Evolutionary conservation across 2,888 invertebrate species (phyloP), one percentile per base, ranked within the genome.

Genomic region (Lasioglossum calceatum): DNA sequence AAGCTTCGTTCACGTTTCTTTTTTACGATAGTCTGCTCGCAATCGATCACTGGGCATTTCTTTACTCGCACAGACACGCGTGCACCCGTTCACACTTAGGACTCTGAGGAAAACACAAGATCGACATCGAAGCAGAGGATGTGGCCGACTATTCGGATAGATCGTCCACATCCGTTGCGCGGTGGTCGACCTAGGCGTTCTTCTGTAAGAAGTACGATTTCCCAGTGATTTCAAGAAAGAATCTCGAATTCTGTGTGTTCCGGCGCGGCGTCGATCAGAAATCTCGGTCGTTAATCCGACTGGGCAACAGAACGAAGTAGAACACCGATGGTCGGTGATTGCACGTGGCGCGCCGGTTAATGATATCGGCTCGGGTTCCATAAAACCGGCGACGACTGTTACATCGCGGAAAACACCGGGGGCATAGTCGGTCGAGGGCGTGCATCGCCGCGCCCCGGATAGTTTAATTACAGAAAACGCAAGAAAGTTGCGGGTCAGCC

Each of bases 381-480:
- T 39, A 61, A 44, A 76, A 61, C 76, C 44, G 27, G 4, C 61
- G 16, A 32, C 27, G 44, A 44, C 19, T 61, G 27, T 14, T 12
- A 1, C 27, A 27, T 12, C 58, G n/a, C 32, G 67, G 67, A 36
- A 19, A 67, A 36, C 19, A 67, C 67, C 32, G 67, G 36, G 16
- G 67, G 36, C 67, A 32, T 7, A 1, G 67, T 2, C 67, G 27
- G 16, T 44, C 12, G 36, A 14, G 27, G 32, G 44, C 14, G 7
- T 14, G 27, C 50, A 42, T n/a, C 44, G 23, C n/a, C 32, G 1
- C 58, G 14, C n/a, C 42, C 32, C 36, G 44, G 27, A 81, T 50
- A 36, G 42, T 73, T 84, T 83, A 83, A 84, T 84, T 77, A 47
- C 64, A 23, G 72, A 44, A 79, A 82, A 76, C 58, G 70, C 42